Base-by-base conservation (phyloP, 2,888 invertebrate genomes). In the Agrotis ipsilon region DNA sequence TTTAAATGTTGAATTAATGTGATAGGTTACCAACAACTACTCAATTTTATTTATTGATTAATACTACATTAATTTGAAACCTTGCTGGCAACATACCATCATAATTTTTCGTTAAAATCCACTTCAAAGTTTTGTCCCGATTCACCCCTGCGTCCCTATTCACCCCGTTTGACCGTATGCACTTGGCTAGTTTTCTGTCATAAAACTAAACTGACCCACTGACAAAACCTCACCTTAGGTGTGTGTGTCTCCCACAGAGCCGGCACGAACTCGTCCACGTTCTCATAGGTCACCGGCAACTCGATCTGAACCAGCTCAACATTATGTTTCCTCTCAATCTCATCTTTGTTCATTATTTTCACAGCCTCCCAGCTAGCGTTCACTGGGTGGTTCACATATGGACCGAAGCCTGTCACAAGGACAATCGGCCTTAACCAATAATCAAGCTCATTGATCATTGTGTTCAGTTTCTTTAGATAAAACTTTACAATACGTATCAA, bases 321-420 rank as follows among this genome's bases (percentile, higher is more conserved):
- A 67, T 88, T 87, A 66, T 89, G 92, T 79, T 96, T 95, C 72
- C 92, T 92, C 83, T 96, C 96, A n/a, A 97, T 91, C 78, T 96
- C 92, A 51, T 95, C 90, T 78, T 97, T 95, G 61, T 96, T 95
- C 84, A 98, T 94, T 67, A 97, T 88, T 88, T 97, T 97, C 0
- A 98, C 98, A 6, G 97, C 97, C 90, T 98, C 97, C 98, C 98
- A 98, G 89, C 98, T 98, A 0, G 98, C 97, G 90, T 98, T 98
- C 14, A 98, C 94, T 32, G 93, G 92, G 88, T 98, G 97, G 51
- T 94, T 94, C 11, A 96, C 91, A 92, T 98, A 98, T 0, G 98
- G 98, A 0, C 98, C 98, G 92, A 98, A 98, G 9, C 98, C 98
- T 77, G 97, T 97, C 18, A 98, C 96, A 43, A 98, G 84, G 54